A percentile compares a stretch with the other conserved stretches of the same genome.
These are phyloP conservation scores for Myathropa florea DNA, from an alignment of 2,888 invertebrate species.

Conservation along the genomic window DNA sequence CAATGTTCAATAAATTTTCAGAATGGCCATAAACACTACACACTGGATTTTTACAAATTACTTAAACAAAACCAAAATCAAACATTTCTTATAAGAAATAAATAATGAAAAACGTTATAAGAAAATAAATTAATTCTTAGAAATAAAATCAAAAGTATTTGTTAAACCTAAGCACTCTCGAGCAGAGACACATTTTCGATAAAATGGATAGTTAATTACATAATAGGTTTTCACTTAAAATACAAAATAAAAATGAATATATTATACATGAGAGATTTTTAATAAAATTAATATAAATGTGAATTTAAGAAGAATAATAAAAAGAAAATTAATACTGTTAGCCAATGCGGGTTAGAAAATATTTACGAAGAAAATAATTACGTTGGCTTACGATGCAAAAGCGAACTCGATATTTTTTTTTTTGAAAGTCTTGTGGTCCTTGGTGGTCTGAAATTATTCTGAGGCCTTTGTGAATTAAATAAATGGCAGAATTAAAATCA, in stretches of 20 bases:
- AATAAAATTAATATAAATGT: conserved; percentile 20
- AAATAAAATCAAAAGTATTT: conserved; percentile 15
- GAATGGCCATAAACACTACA: neutral
- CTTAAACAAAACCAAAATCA: neutral
- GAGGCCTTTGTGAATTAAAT: too few species aligned
- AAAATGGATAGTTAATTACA: conserved; percentile 33
- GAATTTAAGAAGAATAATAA: conserved; percentile 38
- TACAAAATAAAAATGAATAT: conserved; percentile 6
- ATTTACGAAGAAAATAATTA: neutral
- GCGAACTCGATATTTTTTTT: neutral
- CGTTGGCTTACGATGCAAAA: neutral
- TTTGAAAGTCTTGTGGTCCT: neutral
- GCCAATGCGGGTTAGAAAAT: neutral
- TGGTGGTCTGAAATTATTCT: too few species aligned
- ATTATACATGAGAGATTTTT: conserved; percentile 5
- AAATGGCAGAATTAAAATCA: too few species aligned
- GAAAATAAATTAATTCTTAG: neutral
- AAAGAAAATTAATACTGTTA: neutral
- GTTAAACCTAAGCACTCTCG: conserved; percentile 3
- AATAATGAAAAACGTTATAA: neutral
- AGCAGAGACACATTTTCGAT: neutral
- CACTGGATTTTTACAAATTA: conserved; percentile 12
- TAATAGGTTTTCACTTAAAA: conserved; percentile 35
- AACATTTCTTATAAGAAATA: conserved; percentile 25
- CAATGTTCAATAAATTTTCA: conserved; percentile 84